A percentile compares a stretch with the other conserved stretches of the same genome.
Conservation (phyloP, 2,113 vertebrate species). For the Sylvicapra grimmia region DNA sequence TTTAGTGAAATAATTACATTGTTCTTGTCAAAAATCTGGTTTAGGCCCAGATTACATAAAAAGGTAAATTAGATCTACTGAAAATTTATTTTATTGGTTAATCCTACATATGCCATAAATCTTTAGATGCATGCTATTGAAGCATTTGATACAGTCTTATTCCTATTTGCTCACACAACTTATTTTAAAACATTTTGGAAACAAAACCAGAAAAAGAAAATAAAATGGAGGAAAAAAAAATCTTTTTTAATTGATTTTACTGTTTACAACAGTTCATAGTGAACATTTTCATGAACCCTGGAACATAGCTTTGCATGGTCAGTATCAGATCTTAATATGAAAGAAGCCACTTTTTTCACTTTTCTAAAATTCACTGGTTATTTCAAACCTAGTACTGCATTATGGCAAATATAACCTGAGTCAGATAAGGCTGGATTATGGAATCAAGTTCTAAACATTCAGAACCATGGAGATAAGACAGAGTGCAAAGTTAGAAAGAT, state of each 20-base stretch:
- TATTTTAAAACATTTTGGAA: neutral
- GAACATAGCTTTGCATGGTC: neutral
- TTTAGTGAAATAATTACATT: neutral
- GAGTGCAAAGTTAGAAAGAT: neutral
- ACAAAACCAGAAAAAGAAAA: neutral
- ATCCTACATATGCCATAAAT: neutral
- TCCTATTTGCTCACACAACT: neutral
- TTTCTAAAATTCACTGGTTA: neutral
- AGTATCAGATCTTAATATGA: neutral
- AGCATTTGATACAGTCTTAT: neutral
- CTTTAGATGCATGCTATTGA: neutral
- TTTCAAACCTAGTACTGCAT: neutral
- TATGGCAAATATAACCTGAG: neutral
- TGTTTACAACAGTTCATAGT: neutral
- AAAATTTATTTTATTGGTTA: neutral
- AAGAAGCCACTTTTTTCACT: neutral
- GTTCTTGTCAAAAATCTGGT: constrained; percentile 2
- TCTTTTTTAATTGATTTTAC: neutral
- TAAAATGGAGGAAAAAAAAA: neutral
- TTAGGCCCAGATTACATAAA: neutral
- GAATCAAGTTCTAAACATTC: neutral
- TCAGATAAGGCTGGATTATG: neutral
- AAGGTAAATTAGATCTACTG: neutral
- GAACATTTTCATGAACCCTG: neutral
- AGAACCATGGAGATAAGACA: neutral